Percentiles rank a stretch among this genome's conserved stretches.
phyloP scores from a whole-genome alignment of 2,888 invertebrate genomes.

The Megastigmus dorsalis region DNA sequence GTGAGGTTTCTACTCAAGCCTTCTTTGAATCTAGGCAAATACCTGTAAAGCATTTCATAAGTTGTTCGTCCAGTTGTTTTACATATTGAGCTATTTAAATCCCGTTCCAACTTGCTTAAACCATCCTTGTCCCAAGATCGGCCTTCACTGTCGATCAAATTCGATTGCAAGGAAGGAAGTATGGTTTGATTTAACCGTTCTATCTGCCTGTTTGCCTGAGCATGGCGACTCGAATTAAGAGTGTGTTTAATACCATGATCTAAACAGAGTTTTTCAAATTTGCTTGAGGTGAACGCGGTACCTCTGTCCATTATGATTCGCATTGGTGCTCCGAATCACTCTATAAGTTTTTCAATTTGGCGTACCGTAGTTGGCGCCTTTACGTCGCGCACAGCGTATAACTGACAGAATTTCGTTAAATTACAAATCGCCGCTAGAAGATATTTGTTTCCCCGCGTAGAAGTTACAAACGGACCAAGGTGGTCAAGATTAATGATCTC shows the following conservation, averaged over 20 bases:
- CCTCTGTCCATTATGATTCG: slow-evolving; percentile 55
- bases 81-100: slow-evolving; percentile 48
- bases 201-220: slow-evolving; percentile 55
- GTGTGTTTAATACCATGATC: slow-evolving; percentile 50
- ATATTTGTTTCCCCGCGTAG: slow-evolving; percentile 51
- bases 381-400: slow-evolving; percentile 24
- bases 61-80: slow-evolving; percentile 50
- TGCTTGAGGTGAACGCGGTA: slow-evolving; percentile 51
- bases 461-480: slow-evolving; percentile 55
- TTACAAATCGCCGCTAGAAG: slow-evolving; percentile 56
- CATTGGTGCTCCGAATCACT: slow-evolving; percentile 55
- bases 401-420: slow-evolving; percentile 54
- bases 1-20: slow-evolving; percentile 23
- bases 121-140: slow-evolving; percentile 44
- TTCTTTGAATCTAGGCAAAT: slow-evolving; percentile 39
- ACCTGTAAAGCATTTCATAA: slow-evolving; percentile 52
- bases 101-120: slow-evolving; percentile 41
- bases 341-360: slow-evolving; percentile 49
- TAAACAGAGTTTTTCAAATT: slow-evolving; percentile 49
- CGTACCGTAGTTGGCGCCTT: slow-evolving; percentile 17
- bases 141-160: slow-evolving; percentile 8
- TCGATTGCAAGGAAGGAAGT: slow-evolving; percentile 37
- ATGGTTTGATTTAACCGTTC: slow-evolving; percentile 54
- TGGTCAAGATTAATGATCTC: slow-evolving; percentile 58
- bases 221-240: slow-evolving; percentile 55